phyloP scores from a whole-genome alignment of 1,140 invertebrate species.

The Drosophila tsacasi region DNA sequence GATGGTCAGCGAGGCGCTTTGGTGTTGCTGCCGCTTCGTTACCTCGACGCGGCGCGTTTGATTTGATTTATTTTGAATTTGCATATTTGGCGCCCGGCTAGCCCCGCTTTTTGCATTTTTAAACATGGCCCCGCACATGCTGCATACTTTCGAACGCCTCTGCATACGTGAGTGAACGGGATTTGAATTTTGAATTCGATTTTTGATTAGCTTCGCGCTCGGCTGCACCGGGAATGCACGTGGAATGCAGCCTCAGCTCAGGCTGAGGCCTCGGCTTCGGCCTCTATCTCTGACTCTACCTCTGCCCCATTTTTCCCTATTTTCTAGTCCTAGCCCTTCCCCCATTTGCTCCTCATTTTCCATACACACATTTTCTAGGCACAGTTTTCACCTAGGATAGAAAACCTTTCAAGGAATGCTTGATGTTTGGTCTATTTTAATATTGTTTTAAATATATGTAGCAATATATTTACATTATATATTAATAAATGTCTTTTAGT shows the following conservation, averaged over 20 bases:
- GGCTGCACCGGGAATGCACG: constrained; percentile 18
- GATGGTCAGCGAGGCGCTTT: constrained; percentile 58
- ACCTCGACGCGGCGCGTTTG: constrained; percentile 74
- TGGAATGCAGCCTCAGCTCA: not conserved
- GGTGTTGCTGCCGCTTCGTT: constrained; percentile 82
- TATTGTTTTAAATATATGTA: too few species aligned
- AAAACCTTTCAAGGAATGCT: too few species aligned
- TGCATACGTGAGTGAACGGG: constrained; percentile 56
- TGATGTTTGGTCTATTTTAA: too few species aligned
- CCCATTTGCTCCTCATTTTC: not conserved
- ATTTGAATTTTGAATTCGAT: constrained; percentile 64
- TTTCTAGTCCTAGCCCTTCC: not conserved
- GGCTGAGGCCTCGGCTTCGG: too few species aligned
- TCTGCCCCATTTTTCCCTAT: not conserved
- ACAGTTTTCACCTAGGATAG: not conserved
- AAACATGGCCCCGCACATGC: constrained; percentile 45
- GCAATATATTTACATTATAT: too few species aligned
- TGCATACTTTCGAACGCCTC: constrained; percentile 76
- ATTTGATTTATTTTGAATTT: constrained; percentile 83
- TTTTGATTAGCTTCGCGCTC: constrained; percentile 58
- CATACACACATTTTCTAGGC: not conserved
- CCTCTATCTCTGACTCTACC: too few species aligned
- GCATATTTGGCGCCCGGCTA: constrained; percentile 64
- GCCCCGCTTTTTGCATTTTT: constrained; percentile 64
- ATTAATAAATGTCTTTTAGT: too few species aligned